Base-by-base conservation (phyloP, 2,113 vertebrate genomes). In the Deroptyus accipitrinus region DNA sequence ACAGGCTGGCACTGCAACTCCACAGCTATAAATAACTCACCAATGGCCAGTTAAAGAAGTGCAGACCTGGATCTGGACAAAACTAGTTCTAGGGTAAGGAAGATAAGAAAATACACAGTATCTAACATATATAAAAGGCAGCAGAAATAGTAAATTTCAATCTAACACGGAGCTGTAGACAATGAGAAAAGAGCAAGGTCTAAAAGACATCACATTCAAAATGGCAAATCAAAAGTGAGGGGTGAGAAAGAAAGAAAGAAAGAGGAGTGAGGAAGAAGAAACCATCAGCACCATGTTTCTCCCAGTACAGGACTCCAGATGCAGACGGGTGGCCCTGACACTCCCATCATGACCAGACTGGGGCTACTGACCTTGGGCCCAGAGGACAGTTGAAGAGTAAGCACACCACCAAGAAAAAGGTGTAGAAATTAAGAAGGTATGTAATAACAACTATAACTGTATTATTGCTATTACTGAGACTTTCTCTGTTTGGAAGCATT, bases 181-280 rank as follows among this genome's bases (percentile, higher is more conserved):
- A 51, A 33, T 12, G 30, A 17, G 16, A 74, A 83, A 77, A 3
- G 0, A 86, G 7, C 4, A 62, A 52, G 4, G 27, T 55, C 44
- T 80, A 48, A 76, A 88, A 62, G 19, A 4, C 8, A 1, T 76
- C 48, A 30, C 24, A 84, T 14, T 42, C 25, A 86, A 88, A 95
- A 57, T 22, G 33, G 41, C 8, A 72, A 70, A 49, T 35, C 7
- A 55, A 55, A 62, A 0, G 0, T 27, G 13, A 18, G 0, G 5
- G 13, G 10, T n/a, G 8, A 62, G 13, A 46, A 67, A 57, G 85
- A 42, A 13, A 3, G 12, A 78, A 69, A 11, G 19, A 37, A 74
- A 84, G 12, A 51, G 13, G 3, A 68, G 3, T 27, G 41, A 72
- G 31, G 17, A 62, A 67, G 39, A 67, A 74, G n/a, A 76, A 88